These are phyloP conservation scores for Cenopis cana DNA, from an alignment of 2,888 invertebrate species.

Conservation along the genomic window DNA sequence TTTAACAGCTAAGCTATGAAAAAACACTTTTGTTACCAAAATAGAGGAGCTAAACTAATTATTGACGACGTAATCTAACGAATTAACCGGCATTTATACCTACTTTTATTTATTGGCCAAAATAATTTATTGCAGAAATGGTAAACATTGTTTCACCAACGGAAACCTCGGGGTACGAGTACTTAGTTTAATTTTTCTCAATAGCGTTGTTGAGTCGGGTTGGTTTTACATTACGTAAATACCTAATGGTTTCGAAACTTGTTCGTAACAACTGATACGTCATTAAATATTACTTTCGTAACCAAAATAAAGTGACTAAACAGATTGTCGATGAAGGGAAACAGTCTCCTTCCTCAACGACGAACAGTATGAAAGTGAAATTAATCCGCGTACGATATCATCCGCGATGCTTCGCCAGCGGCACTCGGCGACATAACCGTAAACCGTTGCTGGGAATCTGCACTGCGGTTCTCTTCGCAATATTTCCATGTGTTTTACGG, in stretches of 20 bases:
- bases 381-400: conserved; percentile 19
- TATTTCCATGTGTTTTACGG: conserved; percentile 45
- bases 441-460: conserved; percentile 44
- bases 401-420: conserved; percentile 13
- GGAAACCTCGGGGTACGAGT: too few species aligned
- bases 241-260: too few species aligned
- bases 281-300: neutral
- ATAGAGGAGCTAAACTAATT: too few species aligned
- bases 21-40: too few species aligned
- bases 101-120: too few species aligned
- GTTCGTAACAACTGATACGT: neutral
- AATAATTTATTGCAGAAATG: too few species aligned
- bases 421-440: conserved; percentile 30
- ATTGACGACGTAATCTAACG: too few species aligned
- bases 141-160: too few species aligned
- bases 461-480: conserved; percentile 49
- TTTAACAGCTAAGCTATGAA: too few species aligned
- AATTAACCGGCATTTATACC: too few species aligned
- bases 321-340: neutral
- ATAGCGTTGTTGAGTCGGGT: neutral
- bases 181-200: too few species aligned
- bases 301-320: neutral
- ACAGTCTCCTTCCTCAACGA: neutral
- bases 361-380: conserved; percentile 5
- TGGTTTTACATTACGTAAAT: neutral